Percentiles rank a stretch among this genome's conserved stretches.
Evolutionary conservation across 2,113 vertebrate genomes (phyloP).

Genomic region (Calidris pugnax): DNA sequence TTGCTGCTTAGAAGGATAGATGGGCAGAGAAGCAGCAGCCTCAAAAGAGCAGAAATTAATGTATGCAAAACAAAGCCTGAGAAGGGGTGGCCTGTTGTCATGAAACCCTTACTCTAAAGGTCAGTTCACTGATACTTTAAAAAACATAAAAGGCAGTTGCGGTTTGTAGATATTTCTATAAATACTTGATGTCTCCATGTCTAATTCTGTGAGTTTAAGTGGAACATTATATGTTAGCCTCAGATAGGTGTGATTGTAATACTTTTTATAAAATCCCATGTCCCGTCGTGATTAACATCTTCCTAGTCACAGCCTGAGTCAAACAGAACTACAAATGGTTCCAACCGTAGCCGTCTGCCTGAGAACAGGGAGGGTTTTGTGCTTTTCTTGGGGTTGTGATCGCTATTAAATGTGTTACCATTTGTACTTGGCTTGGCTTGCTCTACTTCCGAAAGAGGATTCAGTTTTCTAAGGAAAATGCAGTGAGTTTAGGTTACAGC

Average conservation of each 20-base stretch:
- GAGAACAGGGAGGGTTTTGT: neutral
- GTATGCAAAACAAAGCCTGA: neutral
- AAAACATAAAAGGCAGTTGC: constrained; percentile 21
- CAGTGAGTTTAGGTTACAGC: neutral
- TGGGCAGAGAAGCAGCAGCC: neutral
- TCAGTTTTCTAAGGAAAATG: neutral
- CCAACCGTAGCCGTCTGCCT: neutral
- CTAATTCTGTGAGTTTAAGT: constrained; percentile 58
- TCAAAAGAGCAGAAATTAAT: neutral
- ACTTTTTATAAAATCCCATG: constrained; percentile 26
- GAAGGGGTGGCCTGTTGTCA: neutral
- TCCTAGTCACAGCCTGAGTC: neutral
- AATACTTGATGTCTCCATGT: constrained; percentile 62
- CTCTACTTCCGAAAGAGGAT: neutral
- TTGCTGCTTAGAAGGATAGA: neutral
- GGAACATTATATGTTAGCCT: constrained; percentile 54
- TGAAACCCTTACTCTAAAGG: constrained; percentile 56
- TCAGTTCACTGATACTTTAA: neutral
- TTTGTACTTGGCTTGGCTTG: constrained; percentile 7
- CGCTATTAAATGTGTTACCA: neutral
- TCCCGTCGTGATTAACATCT: neutral
- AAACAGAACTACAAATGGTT: neutral
- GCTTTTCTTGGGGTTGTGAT: neutral
- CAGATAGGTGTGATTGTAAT: constrained; percentile 24
- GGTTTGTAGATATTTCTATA: constrained; percentile 66